Percentiles rank a stretch among this genome's conserved stretches.
Conservation (phyloP, 2,888 invertebrate species). For the Plutella xylostella region DNA sequence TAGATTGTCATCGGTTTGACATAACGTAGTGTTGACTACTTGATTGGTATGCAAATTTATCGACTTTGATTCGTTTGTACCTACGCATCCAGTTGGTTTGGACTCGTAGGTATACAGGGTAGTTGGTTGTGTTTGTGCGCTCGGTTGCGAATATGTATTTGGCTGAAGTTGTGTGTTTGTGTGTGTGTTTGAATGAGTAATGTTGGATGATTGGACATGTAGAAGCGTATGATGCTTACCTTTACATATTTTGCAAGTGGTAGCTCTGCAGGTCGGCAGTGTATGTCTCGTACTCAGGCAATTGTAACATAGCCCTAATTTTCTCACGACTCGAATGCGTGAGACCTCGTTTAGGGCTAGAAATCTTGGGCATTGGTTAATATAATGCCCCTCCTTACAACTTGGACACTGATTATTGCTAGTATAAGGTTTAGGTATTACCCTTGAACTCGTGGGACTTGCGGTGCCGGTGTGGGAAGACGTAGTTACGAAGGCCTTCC, state of each 20-base stretch:
- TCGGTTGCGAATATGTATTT: too few relatives aligned
- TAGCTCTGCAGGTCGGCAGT: conserved; percentile 8
- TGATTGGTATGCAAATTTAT: not conserved
- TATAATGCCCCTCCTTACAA: conserved; percentile 1
- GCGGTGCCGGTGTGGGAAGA: too few relatives aligned
- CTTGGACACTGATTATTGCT: not conserved
- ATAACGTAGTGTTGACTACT: not conserved
- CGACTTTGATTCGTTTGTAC: not conserved
- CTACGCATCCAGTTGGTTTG: too few relatives aligned
- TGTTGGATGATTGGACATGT: conserved; percentile 4
- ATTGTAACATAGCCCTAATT: conserved; percentile 9
- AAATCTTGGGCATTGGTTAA: conserved; percentile 2
- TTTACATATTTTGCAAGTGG: conserved; percentile 8
- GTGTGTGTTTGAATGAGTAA: not conserved
- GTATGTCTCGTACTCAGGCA: conserved; percentile 11
- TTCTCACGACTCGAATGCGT: not conserved
- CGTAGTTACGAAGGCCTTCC: conserved; percentile 5
- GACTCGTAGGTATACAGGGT: not conserved
- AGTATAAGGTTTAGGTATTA: not conserved
- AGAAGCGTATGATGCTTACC: conserved; percentile 12
- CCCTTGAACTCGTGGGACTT: not conserved
- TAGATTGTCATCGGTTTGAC: not conserved
- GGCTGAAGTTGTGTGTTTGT: too few relatives aligned
- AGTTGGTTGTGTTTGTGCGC: not conserved
- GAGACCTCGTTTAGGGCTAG: not conserved